Evolutionary conservation across 2,888 invertebrate genomes (phyloP).

Genomic region (Conops quadrifasciatus): DNA sequence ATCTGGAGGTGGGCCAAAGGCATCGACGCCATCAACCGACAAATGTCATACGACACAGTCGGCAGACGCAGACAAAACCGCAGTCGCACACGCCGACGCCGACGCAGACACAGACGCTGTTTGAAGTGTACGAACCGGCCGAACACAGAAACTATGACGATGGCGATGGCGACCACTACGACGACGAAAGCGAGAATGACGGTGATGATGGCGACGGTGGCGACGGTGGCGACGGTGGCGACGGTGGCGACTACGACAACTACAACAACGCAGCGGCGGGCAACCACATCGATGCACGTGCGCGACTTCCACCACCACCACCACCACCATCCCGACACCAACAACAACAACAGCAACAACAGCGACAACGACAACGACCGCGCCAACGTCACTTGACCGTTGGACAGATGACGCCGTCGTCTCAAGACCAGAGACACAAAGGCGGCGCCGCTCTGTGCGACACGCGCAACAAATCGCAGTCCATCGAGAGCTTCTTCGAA

Average conservation of each 20-base stretch:
- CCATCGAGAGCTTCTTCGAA: conserved; percentile 64
- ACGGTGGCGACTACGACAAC: conserved; percentile 41
- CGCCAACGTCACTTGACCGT: conserved; percentile 27
- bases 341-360: conserved; percentile 39
- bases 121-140: conserved; percentile 22
- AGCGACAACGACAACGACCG: background rate
- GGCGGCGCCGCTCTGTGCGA: conserved; percentile 39
- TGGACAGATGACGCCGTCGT: conserved; percentile 8
- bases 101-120: conserved; percentile 13
- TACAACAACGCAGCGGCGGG: conserved; percentile 30
- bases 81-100: background rate
- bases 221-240: conserved; percentile 27
- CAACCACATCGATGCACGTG: conserved; percentile 39
- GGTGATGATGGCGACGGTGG: conserved; percentile 30
- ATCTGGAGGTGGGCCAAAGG: conserved; percentile 29
- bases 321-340: conserved; percentile 36
- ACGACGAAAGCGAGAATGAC: conserved; percentile 32
- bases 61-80: conserved; percentile 25
- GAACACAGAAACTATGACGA: conserved; percentile 40
- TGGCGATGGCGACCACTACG: conserved; percentile 39
- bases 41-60: conserved; percentile 11
- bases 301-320: conserved; percentile 42
- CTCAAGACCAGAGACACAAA: background rate
- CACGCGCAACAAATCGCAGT: conserved; percentile 59
- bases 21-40: conserved; percentile 22